phyloP scores from a whole-genome alignment of 2,888 invertebrate species.

The Chrysolina americana region DNA sequence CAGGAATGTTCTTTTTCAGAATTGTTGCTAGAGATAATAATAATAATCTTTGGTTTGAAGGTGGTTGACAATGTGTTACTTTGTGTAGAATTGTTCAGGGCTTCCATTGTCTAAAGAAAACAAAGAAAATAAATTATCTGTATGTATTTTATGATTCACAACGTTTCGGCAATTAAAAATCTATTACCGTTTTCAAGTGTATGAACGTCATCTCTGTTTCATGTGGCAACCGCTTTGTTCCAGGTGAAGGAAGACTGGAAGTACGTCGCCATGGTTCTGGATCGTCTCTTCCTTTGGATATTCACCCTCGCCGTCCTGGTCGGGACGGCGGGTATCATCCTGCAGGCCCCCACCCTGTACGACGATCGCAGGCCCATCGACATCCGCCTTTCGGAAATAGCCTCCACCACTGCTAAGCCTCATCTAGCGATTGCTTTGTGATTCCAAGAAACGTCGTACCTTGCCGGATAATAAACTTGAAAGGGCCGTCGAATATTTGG shows the following conservation, averaged over 20 bases:
- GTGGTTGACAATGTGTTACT: no score
- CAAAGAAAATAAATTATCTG: no score
- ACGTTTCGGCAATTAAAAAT: no score
- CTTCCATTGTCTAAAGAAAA: no score
- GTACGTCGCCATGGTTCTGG: constrained; percentile 98
- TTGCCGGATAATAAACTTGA: neutral
- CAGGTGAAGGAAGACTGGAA: constrained; percentile 99
- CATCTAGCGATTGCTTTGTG: constrained; percentile 71
- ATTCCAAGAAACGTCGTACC: constrained; percentile 14
- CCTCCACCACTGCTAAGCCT: constrained; percentile 90
- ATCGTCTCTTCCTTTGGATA: constrained; percentile 96
- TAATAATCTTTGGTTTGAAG: no score
- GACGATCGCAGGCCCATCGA: constrained; percentile 92
- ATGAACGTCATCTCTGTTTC: neutral
- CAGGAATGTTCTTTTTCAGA: no score
- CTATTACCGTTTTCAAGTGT: no score
- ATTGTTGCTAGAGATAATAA: no score
- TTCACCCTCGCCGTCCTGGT: constrained; percentile 96
- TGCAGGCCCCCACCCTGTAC: constrained; percentile 95
- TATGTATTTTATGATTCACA: no score
- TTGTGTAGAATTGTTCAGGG: no score
- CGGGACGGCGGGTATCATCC: constrained; percentile 93
- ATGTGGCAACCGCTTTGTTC: constrained; percentile 40
- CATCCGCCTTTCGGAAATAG: constrained; percentile 90
- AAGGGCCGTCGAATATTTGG: no score